These are phyloP conservation scores for Sternotherus odoratus DNA, from an alignment of 2,797 vertebrate genomes.

Conservation along the genomic window DNA sequence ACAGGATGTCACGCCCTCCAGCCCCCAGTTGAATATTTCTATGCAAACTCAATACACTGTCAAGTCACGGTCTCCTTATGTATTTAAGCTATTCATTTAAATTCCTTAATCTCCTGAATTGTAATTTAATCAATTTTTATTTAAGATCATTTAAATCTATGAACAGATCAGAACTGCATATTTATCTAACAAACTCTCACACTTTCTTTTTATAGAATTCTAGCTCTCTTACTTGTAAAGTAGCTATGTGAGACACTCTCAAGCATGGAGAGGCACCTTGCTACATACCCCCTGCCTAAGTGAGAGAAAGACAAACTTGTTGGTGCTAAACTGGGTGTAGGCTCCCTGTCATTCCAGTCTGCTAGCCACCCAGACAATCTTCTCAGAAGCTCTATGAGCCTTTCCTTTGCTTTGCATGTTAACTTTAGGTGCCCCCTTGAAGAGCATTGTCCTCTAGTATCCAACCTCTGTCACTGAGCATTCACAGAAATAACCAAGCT, in stretches of 20 bases:
- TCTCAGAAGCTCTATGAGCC: background rate
- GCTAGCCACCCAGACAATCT: background rate
- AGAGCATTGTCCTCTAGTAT: background rate
- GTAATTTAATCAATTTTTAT: no score
- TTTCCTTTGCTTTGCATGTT: background rate
- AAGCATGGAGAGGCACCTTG: background rate
- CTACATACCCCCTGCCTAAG: background rate
- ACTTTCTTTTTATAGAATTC: background rate
- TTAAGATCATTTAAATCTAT: no score
- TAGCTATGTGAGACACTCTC: background rate
- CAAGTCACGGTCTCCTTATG: background rate
- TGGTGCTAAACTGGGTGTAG: background rate
- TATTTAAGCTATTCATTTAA: background rate
- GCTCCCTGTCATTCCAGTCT: background rate
- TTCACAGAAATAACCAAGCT: background rate
- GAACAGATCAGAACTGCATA: background rate
- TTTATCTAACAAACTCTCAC: background rate
- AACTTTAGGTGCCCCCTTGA: background rate
- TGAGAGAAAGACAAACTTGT: background rate
- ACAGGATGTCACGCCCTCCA: no score
- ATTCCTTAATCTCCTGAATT: background rate
- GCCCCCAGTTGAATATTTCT: background rate
- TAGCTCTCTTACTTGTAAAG: background rate
- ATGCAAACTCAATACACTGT: background rate
- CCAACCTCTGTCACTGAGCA: background rate